Evolutionary conservation across 2,888 invertebrate species (phyloP), one percentile per base, ranked within the genome.

Genomic region (Leptinotarsa haldemani): DNA sequence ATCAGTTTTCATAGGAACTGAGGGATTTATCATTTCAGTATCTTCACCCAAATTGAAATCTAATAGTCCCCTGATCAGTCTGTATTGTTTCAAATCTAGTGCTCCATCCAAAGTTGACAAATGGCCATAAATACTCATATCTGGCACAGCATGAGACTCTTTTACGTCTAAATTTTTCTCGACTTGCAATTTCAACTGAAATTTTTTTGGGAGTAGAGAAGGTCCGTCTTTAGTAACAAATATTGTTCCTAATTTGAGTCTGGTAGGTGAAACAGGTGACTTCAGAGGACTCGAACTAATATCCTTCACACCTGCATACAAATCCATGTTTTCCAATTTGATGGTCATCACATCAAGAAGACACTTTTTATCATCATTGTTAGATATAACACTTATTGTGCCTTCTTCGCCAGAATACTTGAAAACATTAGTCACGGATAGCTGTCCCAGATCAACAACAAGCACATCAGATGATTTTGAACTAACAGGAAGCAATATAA

Each of bases 11-110:
- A 83, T 74, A 77, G 84, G 67, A 7, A 87, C 77, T 78, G 88
- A 86, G 7, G 87, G 85, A 74, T 85, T 87, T 65, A 93, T 89
- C 80, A 93, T 92, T 78, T 94, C 94, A 16, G 95, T 90, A 80
- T 91, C 90, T 87, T 97, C 98, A 1, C 96, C 97, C 77, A 98
- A 92, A 89, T 98, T 98, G 88, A 95, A 94, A 2, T 93, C 91
- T 9, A 98, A 89, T 74, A 98, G 91, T 20, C 97, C 97, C 75
- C 95, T 91, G 69, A 98, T 91, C 58, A 98, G 88, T 86, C 94
- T 93, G 88, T 97, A 98, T 87, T 97, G 97, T 66, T 92, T 90
- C 66, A 94, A 90, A 88, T 96, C 95, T 73, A 98, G 87, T 63
- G 94, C 91, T 76, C 93, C 93, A 87, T 95, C 94, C 82, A 98